phyloP scores from a whole-genome alignment of 2,113 vertebrate species.

The Pundamilia nyererei region DNA sequence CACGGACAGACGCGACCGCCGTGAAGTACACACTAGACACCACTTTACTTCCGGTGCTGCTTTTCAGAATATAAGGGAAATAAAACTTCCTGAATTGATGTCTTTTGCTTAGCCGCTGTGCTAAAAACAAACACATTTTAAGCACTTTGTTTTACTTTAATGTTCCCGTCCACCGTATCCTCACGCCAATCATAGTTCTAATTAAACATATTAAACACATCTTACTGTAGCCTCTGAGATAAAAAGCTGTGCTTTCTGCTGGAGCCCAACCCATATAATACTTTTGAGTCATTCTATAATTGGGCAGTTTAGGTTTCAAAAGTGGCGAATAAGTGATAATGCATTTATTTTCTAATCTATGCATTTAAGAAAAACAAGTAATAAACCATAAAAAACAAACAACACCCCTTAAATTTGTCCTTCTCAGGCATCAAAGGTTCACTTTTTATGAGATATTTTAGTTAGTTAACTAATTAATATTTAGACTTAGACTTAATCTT shows the following conservation, averaged over 20 bases:
- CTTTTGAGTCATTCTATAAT: background rate
- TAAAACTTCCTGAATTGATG: background rate
- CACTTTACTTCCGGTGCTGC: background rate
- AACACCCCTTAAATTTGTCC: background rate
- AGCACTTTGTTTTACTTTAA: background rate
- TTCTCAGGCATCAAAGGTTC: background rate
- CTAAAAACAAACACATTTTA: background rate
- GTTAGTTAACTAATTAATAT: background rate
- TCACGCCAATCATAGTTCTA: background rate
- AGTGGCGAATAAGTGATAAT: background rate
- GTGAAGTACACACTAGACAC: background rate
- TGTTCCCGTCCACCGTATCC: background rate
- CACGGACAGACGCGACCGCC: background rate
- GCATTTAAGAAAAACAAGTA: background rate
- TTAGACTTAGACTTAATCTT: background rate
- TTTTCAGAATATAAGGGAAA: constrained; percentile 7
- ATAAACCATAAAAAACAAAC: background rate
- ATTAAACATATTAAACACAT: background rate
- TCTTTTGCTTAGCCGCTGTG: background rate
- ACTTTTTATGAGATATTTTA: background rate
- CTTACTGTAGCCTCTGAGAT: background rate
- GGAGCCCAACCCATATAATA: background rate
- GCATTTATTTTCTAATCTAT: background rate
- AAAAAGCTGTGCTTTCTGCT: background rate
- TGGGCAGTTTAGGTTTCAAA: background rate